Conservation (phyloP, 2,113 vertebrate species). For the Sprattus sprattus region DNA sequence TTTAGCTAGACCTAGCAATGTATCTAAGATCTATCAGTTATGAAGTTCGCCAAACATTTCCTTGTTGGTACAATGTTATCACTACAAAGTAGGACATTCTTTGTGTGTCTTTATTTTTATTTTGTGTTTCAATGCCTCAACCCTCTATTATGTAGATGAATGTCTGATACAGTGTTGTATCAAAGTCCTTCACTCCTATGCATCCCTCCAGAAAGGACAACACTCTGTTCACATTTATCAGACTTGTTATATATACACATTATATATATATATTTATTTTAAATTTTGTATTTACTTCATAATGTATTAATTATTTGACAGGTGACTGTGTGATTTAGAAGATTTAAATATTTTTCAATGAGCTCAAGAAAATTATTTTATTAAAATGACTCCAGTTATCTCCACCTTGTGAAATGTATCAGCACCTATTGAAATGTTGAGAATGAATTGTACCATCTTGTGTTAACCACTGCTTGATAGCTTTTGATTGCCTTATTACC, state of each 20-base stretch:
- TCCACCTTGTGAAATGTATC: neutral
- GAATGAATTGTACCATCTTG: neutral
- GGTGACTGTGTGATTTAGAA: neutral
- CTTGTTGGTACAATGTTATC: neutral
- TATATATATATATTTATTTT: neutral
- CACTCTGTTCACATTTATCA: neutral
- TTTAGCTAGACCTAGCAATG: neutral
- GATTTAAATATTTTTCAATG: neutral
- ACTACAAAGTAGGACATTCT: neutral
- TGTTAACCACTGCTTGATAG: neutral
- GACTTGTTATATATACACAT: neutral
- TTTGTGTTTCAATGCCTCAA: no score
- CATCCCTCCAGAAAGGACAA: neutral
- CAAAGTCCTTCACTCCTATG: neutral
- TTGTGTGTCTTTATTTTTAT: neutral
- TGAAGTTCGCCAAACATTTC: neutral
- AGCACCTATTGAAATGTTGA: neutral
- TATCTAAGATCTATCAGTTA: neutral
- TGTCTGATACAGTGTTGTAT: neutral
- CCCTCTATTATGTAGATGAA: no score
- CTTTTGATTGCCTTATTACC: neutral
- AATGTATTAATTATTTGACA: neutral
- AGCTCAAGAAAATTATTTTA: neutral
- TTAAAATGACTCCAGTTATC: neutral
- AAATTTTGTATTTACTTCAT: neutral